These are phyloP conservation scores for Caenorhabditis latens DNA, from an alignment of 1,140 invertebrate genomes.

Conservation along the genomic window DNA sequence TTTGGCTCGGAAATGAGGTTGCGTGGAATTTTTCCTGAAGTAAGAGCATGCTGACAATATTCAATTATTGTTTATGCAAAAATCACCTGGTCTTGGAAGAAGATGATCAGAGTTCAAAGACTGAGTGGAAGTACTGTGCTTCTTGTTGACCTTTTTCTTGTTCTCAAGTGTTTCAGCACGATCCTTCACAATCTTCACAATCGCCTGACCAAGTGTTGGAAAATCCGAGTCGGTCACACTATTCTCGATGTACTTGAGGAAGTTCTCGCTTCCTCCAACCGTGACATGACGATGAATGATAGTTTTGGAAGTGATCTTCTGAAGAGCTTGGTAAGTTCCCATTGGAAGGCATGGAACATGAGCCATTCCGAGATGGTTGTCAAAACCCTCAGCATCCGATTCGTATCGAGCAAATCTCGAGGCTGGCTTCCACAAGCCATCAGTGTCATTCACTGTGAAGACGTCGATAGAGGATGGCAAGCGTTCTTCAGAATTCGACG, in stretches of 20 bases:
- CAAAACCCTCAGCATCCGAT: neutral
- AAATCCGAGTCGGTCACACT: neutral
- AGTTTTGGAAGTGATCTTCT: neutral
- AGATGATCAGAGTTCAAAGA: neutral
- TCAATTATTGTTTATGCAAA: neutral
- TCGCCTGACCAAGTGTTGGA: neutral
- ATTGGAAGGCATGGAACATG: slow-evolving; percentile 25
- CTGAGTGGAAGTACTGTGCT: neutral
- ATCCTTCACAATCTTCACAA: neutral
- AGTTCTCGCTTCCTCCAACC: neutral
- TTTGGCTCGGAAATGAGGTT: neutral
- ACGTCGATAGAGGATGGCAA: neutral
- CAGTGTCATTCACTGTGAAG: neutral
- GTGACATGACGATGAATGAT: neutral
- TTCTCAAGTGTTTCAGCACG: neutral
- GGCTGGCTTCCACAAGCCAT: neutral
- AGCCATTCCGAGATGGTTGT: slow-evolving; percentile 13
- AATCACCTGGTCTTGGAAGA: neutral
- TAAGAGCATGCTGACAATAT: no score
- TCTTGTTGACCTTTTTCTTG: neutral
- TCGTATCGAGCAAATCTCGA: slow-evolving; percentile 19
- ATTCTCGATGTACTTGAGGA: neutral
- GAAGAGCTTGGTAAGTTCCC: neutral
- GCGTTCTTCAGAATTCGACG: neutral
- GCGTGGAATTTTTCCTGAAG: neutral